phyloP scores from a whole-genome alignment of 2,888 invertebrate species.

The Rhamnusium bicolor region DNA sequence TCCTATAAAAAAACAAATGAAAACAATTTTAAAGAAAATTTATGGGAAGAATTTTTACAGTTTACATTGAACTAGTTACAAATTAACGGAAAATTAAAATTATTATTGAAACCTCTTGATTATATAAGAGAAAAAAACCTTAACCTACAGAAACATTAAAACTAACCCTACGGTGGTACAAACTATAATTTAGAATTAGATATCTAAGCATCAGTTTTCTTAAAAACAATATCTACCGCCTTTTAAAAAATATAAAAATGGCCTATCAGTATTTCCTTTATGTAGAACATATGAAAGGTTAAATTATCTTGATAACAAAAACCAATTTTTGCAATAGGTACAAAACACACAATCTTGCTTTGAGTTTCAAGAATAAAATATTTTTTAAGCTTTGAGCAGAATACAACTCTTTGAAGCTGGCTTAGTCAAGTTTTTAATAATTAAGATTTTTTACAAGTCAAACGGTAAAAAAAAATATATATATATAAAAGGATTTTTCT shows the following conservation, averaged over 20 bases:
- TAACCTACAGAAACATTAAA: conserved; percentile 22
- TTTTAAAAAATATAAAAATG: not conserved
- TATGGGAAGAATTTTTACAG: conserved; percentile 25
- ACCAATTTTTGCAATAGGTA: not conserved
- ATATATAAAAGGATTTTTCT: not conserved
- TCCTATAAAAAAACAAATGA: conserved; percentile 29
- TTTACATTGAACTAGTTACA: conserved; percentile 16
- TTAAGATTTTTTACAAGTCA: not conserved
- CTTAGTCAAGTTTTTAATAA: not conserved
- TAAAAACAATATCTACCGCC: not conserved
- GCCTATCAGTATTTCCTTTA: not conserved
- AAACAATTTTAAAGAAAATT: conserved; percentile 29
- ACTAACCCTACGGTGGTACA: conserved; percentile 21
- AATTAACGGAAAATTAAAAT: conserved; percentile 20
- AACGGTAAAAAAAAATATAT: not conserved
- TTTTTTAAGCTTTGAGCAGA: not conserved
- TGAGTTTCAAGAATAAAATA: not conserved
- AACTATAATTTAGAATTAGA: conserved; percentile 21
- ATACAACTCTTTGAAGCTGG: not conserved
- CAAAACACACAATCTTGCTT: not conserved
- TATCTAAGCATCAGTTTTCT: not conserved
- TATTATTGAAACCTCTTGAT: not conserved
- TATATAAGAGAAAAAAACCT: conserved; percentile 11
- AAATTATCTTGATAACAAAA: not conserved
- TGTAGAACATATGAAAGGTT: not conserved